Conservation (phyloP, 2,888 invertebrate species). For the Julus scanicus region DNA sequence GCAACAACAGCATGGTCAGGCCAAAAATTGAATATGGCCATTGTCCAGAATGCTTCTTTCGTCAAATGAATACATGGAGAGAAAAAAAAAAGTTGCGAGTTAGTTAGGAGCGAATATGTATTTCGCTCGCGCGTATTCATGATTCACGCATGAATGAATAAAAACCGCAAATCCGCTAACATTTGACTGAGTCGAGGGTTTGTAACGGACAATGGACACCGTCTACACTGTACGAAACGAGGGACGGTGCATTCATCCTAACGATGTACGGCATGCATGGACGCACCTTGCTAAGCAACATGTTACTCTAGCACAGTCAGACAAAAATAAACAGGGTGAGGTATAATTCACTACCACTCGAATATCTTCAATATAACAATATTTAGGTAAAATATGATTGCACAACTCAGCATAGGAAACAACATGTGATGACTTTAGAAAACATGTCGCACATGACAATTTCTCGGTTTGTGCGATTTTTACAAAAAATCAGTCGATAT, state of each 20-base stretch:
- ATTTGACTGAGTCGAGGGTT: not conserved
- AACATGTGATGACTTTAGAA: too few species aligned
- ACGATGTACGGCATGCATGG: not conserved
- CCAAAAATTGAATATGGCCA: not conserved
- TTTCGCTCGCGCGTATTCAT: not conserved
- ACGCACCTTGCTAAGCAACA: not conserved
- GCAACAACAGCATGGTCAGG: not conserved
- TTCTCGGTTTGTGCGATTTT: too few species aligned
- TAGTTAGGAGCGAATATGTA: not conserved
- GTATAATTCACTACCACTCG: too few species aligned
- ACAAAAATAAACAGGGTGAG: too few species aligned
- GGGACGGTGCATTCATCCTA: not conserved
- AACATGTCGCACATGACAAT: too few species aligned
- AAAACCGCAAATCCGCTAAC: slow-evolving; percentile 33
- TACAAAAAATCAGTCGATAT: too few species aligned
- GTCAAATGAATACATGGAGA: not conserved
- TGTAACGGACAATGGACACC: not conserved
- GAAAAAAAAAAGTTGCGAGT: not conserved
- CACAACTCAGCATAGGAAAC: too few species aligned
- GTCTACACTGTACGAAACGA: not conserved
- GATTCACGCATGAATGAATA: not conserved
- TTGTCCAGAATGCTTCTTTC: slow-evolving; percentile 33
- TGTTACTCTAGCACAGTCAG: not conserved
- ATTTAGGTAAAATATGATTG: too few species aligned
- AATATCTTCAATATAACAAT: too few species aligned